These are phyloP conservation scores for Andrena bicolor DNA, from an alignment of 2,888 invertebrate genomes.

Conservation along the genomic window DNA sequence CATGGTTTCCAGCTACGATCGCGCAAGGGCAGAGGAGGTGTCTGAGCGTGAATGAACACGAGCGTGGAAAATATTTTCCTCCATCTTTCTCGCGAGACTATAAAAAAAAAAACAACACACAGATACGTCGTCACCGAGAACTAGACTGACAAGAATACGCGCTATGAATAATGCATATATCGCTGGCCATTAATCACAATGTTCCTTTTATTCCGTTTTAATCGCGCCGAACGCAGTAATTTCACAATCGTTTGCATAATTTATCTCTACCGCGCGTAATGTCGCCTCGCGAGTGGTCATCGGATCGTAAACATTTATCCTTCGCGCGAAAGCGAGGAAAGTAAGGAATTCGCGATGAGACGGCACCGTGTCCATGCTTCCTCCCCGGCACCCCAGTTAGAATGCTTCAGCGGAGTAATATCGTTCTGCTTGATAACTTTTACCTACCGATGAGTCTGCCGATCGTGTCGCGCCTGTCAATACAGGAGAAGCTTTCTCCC, in stretches of 20 bases:
- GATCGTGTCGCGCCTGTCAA: not conserved
- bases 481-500: constrained; percentile 2
- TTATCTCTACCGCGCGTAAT: constrained; percentile 48
- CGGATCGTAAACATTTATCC: constrained; percentile 49
- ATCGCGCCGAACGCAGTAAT: constrained; percentile 64
- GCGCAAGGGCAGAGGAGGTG: constrained; percentile 26
- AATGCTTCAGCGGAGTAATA: not conserved
- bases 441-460: not conserved
- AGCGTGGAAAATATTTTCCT: constrained; percentile 37
- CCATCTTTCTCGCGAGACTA: constrained; percentile 39
- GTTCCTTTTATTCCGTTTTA: constrained; percentile 62
- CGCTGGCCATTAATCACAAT: constrained; percentile 67
- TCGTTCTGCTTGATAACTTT: not conserved
- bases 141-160: constrained; percentile 64
- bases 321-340: constrained; percentile 29
- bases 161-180: constrained; percentile 68
- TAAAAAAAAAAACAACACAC: constrained; percentile 44
- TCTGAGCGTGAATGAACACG: constrained; percentile 45
- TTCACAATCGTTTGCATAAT: constrained; percentile 69
- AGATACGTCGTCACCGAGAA: constrained; percentile 41
- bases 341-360: not conserved
- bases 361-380: not conserved
- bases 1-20: constrained; percentile 4
- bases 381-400: constrained; percentile 5
- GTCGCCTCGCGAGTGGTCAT: constrained; percentile 17